Conservation (phyloP, 2,888 invertebrate genomes). For the Apodemia mormo region DNA sequence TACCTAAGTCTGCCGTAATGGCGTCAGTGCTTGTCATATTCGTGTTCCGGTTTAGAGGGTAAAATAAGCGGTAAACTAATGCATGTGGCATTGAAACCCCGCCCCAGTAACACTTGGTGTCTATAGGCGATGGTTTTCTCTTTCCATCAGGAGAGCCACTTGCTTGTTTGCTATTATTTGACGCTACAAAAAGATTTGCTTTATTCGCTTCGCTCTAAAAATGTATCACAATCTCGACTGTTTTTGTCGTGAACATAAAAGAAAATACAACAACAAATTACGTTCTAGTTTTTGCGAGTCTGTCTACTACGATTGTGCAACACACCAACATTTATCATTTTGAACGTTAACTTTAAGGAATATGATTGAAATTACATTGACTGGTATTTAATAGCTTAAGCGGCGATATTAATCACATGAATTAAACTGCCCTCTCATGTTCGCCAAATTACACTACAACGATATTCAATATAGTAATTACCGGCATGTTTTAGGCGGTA, state of each 20-base stretch:
- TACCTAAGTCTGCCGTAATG: too few relatives aligned
- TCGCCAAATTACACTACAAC: conserved; percentile 6
- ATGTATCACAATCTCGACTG: neutral
- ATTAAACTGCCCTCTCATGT: conserved; percentile 17
- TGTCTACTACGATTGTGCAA: conserved; percentile 14
- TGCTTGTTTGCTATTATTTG: too few relatives aligned
- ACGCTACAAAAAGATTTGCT: too few relatives aligned
- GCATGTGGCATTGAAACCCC: too few relatives aligned
- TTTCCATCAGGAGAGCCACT: too few relatives aligned
- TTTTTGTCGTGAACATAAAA: conserved; percentile 12
- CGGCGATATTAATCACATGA: neutral
- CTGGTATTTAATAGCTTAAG: conserved; percentile 9
- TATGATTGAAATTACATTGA: neutral
- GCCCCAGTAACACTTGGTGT: too few relatives aligned
- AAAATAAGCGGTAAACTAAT: too few relatives aligned
- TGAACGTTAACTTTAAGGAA: neutral
- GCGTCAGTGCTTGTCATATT: too few relatives aligned
- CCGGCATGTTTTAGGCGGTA: neutral
- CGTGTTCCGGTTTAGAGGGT: too few relatives aligned
- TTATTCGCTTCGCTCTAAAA: neutral
- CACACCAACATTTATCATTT: neutral
- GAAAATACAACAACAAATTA: conserved; percentile 14
- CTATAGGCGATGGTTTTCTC: too few relatives aligned
- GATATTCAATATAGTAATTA: conserved; percentile 8
- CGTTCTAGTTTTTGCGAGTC: conserved; percentile 11